Evolutionary conservation across 2,113 vertebrate genomes (phyloP).

Genomic region (Crotalus viridis): DNA sequence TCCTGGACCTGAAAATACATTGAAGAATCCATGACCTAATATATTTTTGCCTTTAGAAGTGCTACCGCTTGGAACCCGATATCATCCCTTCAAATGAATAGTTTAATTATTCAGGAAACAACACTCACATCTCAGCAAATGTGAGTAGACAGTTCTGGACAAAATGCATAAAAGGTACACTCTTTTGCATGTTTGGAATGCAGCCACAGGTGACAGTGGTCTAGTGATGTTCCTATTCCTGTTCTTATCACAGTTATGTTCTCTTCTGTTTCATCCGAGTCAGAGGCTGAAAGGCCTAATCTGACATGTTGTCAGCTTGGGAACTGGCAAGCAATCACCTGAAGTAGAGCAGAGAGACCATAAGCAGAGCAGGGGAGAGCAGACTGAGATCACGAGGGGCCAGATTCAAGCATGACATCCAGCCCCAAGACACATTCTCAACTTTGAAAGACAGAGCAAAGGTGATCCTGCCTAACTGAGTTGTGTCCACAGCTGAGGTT

Average conservation of each 20-base stretch:
- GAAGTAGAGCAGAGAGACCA: background rate
- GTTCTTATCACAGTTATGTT: background rate
- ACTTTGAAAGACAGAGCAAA: background rate
- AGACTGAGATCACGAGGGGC: background rate
- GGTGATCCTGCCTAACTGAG: background rate
- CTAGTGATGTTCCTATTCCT: background rate
- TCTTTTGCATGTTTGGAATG: background rate
- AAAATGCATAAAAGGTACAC: background rate
- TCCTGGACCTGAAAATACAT: background rate
- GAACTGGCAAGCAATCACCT: background rate
- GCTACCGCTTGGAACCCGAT: background rate
- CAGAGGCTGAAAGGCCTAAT: background rate
- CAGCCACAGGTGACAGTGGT: too few species aligned
- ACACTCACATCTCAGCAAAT: background rate
- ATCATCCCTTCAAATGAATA: background rate
- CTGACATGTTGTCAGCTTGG: background rate
- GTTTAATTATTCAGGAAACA: background rate
- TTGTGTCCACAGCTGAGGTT: background rate
- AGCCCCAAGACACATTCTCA: background rate
- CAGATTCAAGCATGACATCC: background rate
- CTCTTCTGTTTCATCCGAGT: background rate
- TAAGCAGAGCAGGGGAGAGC: background rate
- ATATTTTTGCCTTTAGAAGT: background rate
- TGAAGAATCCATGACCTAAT: background rate
- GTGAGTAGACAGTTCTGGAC: background rate